Base-by-base conservation (phyloP, 2,797 vertebrate genomes). In the Artibeus jamaicensis region DNA sequence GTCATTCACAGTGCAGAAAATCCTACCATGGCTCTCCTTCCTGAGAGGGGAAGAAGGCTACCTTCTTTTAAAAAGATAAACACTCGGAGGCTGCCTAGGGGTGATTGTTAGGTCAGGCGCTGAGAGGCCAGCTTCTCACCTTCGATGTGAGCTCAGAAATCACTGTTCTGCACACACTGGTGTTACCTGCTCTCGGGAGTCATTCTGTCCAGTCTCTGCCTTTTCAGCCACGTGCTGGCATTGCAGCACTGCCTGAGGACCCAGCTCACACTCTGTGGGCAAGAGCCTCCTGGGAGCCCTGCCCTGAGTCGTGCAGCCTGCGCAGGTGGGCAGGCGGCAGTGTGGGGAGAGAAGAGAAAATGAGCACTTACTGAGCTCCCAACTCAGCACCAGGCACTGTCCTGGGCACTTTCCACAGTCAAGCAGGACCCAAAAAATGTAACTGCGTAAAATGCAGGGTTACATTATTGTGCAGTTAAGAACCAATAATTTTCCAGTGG, bases 31-130 rank as follows among this genome's bases (percentile, higher is more conserved):
- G 44, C 37, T 81, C 57, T 91, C 34, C 86, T 89, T 94, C 84
- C 77, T 78, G 22, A 65, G 70, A 29, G 37, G 34, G 11, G 11
- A 90, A 42, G 22, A 84, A 55, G 29, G 46, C 11, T 46, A 68
- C 12, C 22, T 88, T 95, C 42, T 91, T 82, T 82, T 84, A 24
- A 77, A 93, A 94, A 93, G 48, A 83, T 21, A 46, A 84, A 46
- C 37, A 83, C 29, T 89, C 50, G 89, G 62, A 95, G 67, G 71
- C 84, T 84, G 26, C 71, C 14, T 19, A 71, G 29, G 46, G 16
- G 29, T 62, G 21, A 70, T 37, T 46, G 39, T 8, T 84, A 22
- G 32, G 15, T 87, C 53, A 82, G 46, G 42, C 9, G 65, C 59
- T 34, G n/a, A 95, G 26, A 16, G 4, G 9, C 53, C 85, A 73